phyloP scores from a whole-genome alignment of 2,113 vertebrate species.

The Picathartes gymnocephalus region DNA sequence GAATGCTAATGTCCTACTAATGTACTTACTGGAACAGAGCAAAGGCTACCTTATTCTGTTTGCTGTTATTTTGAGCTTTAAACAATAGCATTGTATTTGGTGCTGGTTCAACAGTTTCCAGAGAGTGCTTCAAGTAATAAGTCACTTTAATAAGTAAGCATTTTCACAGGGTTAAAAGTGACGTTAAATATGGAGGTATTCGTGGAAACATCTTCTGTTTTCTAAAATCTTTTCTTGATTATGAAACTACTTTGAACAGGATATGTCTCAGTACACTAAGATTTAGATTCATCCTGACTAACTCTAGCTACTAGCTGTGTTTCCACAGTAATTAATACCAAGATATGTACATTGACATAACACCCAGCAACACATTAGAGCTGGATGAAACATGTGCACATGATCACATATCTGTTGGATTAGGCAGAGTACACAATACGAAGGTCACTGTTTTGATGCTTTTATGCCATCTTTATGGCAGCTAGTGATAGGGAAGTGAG shows the following conservation, averaged over 20 bases:
- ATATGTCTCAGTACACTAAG: not conserved
- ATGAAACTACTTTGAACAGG: not conserved
- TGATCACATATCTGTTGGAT: not conserved
- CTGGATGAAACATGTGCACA: not conserved
- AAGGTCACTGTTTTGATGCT: not conserved
- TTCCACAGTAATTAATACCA: not conserved
- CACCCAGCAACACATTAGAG: not conserved
- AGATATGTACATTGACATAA: not conserved
- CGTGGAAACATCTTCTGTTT: not conserved
- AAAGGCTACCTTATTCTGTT: not conserved
- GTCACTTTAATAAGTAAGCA: not conserved
- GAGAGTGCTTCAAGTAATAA: not conserved
- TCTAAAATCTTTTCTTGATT: not conserved
- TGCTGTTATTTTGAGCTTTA: not conserved
- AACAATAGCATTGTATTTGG: not conserved
- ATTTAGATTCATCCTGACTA: not conserved
- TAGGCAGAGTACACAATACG: not conserved
- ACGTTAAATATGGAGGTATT: not conserved
- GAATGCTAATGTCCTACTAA: not conserved
- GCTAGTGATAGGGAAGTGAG: not conserved
- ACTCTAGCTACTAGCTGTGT: not conserved
- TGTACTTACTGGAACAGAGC: not conserved
- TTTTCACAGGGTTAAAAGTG: not conserved
- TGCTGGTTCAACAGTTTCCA: not conserved
- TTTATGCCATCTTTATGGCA: not conserved